These are phyloP conservation scores for Epizoanthus ramosus DNA, from an alignment of 92 coral and sea anemone species.

Conservation along the genomic window DNA sequence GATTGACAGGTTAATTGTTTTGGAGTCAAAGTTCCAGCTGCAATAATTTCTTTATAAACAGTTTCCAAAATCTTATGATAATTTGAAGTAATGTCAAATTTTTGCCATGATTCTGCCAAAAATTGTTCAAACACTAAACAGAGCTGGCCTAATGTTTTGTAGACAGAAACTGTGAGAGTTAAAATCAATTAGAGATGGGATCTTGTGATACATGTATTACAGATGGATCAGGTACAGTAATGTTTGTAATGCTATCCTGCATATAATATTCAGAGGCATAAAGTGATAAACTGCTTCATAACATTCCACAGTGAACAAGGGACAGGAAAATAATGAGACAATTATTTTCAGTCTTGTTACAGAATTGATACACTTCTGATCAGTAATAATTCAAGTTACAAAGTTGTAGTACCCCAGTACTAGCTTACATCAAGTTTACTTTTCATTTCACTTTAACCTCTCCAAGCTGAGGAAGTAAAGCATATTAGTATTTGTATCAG, in stretches of 20 bases:
- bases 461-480: too few species aligned
- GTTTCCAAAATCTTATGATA: slow-evolving; percentile 24
- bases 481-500: too few species aligned
- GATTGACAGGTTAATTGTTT: slow-evolving; percentile 35
- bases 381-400: not conserved
- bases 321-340: not conserved
- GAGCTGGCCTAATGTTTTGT: slow-evolving; percentile 2
- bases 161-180: not conserved
- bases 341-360: not conserved
- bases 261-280: not conserved
- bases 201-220: not conserved
- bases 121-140: slow-evolving; percentile 8
- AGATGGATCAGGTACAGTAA: slow-evolving; percentile 22
- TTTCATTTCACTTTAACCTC: too few species aligned
- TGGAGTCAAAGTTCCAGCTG: slow-evolving; percentile 15
- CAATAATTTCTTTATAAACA: slow-evolving; percentile 33
- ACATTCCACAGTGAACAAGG: not conserved
- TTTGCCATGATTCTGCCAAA: not conserved
- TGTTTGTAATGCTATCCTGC: too few species aligned
- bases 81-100: slow-evolving; percentile 26
- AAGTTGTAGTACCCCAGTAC: too few species aligned
- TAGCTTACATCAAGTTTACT: too few species aligned
- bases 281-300: not conserved
- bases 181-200: slow-evolving; percentile 3
- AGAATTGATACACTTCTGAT: not conserved